phyloP scores from a whole-genome alignment of 2,888 invertebrate species.

The Nebria brevicollis region DNA sequence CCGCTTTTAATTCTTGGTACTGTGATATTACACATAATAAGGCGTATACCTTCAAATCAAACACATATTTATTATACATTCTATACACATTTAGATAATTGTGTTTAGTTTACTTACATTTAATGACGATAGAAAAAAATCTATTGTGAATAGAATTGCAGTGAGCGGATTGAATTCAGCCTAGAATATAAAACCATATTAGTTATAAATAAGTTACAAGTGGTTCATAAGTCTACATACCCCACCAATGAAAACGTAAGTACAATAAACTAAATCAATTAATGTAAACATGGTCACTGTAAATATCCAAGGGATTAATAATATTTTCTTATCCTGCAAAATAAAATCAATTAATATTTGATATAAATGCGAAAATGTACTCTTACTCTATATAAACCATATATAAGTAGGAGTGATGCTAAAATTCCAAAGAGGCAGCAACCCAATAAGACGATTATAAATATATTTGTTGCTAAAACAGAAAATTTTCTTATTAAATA shows the following conservation, averaged over 20 bases:
- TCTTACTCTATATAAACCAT: slow-evolving; percentile 77
- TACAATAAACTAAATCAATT: slow-evolving; percentile 74
- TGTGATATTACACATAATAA: slow-evolving; percentile 87
- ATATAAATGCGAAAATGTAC: not conserved
- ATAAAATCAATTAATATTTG: slow-evolving; percentile 48
- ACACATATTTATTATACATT: slow-evolving; percentile 10
- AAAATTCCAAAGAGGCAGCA: slow-evolving; percentile 76
- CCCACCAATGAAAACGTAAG: slow-evolving; percentile 73
- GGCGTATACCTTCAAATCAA: slow-evolving; percentile 75
- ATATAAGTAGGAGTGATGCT: slow-evolving; percentile 72
- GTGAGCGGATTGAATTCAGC: slow-evolving; percentile 78
- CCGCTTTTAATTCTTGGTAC: slow-evolving; percentile 82
- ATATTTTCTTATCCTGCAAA: slow-evolving; percentile 74
- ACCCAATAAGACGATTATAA: slow-evolving; percentile 74
- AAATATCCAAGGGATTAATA: slow-evolving; percentile 80
- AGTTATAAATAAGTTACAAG: not conserved
- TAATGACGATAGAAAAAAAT: slow-evolving; percentile 79
- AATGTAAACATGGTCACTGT: slow-evolving; percentile 73
- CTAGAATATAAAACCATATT: slow-evolving; percentile 65
- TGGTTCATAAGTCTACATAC: slow-evolving; percentile 63
- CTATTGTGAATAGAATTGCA: slow-evolving; percentile 79
- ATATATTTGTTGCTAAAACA: slow-evolving; percentile 77
- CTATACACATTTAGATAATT: too few species aligned
- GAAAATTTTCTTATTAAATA: slow-evolving; percentile 39
- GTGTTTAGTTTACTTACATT: slow-evolving; percentile 72